Conservation (phyloP, 2,888 invertebrate species). For the Cryptophagus acutangulus region DNA sequence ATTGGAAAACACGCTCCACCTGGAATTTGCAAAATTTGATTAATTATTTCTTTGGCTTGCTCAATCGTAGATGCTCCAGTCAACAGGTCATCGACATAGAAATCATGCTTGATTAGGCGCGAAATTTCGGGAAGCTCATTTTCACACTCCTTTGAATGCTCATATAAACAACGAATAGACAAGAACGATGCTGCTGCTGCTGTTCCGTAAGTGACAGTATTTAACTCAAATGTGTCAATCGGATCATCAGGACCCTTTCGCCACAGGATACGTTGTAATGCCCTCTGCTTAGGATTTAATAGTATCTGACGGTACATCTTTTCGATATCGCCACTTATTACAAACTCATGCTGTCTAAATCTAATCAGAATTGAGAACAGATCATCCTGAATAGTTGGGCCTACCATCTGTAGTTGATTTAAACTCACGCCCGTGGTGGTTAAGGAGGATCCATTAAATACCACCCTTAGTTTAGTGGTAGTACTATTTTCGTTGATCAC, state of each 20-base stretch:
- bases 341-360: background rate
- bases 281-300: background rate
- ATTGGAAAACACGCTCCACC: constrained; percentile 3
- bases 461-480: no score
- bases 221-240: constrained; percentile 1
- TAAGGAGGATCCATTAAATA: background rate
- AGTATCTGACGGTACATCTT: background rate
- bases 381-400: no score
- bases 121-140: background rate
- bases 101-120: background rate
- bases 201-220: constrained; percentile 14
- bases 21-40: background rate
- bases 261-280: background rate
- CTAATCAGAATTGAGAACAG: background rate
- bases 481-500: no score
- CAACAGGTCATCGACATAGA: constrained; percentile 17
- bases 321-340: background rate
- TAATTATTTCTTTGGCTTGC: background rate
- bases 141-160: background rate
- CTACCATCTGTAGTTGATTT: background rate
- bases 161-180: constrained; percentile 3
- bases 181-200: constrained; percentile 14
- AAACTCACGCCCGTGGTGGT: background rate
- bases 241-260: background rate
- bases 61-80: constrained; percentile 10